Conservation (phyloP, 2,888 invertebrate genomes). For the Schizaphis graminum region DNA sequence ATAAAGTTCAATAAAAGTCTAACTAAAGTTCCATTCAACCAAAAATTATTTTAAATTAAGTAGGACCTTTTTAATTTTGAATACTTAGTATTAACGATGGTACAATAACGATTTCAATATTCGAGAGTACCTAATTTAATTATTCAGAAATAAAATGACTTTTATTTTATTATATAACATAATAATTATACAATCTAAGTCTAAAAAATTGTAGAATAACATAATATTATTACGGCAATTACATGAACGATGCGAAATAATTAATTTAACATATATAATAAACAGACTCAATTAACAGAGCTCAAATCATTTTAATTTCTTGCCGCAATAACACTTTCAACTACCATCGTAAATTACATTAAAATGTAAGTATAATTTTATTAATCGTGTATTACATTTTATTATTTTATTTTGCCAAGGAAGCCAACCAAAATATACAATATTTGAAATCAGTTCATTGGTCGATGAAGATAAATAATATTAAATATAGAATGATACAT, state of each 20-base stretch:
- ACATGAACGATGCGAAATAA: not conserved
- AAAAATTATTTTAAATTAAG: not conserved
- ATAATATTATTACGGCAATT: not conserved
- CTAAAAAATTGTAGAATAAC: not conserved
- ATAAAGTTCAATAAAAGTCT: not conserved
- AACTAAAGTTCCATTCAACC: not conserved
- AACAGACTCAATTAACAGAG: not conserved
- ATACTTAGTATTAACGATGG: not conserved
- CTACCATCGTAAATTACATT: too few species aligned
- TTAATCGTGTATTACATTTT: not conserved
- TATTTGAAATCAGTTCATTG: not conserved
- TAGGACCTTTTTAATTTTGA: not conserved
- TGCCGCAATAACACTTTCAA: not conserved
- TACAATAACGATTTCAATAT: not conserved
- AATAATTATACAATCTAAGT: not conserved
- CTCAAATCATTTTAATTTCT: not conserved
- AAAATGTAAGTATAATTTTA: not conserved
- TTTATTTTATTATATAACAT: not conserved
- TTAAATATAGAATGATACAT: not conserved
- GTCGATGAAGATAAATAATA: not conserved
- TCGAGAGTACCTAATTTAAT: not conserved
- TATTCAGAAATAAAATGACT: not conserved
- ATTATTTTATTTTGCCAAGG: not conserved
- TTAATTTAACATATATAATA: not conserved
- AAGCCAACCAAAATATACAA: not conserved